Evolutionary conservation across 2,113 vertebrate genomes (phyloP).

Genomic region (Natator depressus): DNA sequence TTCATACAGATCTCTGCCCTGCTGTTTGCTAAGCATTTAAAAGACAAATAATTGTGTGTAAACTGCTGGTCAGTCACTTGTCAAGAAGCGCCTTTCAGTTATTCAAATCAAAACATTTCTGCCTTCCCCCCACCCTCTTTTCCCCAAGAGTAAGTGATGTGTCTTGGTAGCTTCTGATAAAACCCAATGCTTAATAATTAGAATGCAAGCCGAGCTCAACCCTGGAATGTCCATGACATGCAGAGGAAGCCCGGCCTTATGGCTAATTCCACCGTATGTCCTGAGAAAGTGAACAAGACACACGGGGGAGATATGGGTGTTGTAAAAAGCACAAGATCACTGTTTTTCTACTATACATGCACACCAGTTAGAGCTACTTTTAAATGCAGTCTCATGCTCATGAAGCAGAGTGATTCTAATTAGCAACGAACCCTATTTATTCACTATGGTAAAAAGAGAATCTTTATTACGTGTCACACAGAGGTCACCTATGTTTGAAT

Average conservation of each 20-base stretch:
- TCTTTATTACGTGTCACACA: fast-evolving
- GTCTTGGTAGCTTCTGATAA: neutral
- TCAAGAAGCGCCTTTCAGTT: conserved; percentile 31
- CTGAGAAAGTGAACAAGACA: neutral
- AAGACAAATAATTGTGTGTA: neutral
- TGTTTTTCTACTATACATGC: neutral
- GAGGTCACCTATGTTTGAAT: fast-evolving
- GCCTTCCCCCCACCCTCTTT: neutral
- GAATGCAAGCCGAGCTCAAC: conserved; percentile 1
- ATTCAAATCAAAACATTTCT: conserved; percentile 7
- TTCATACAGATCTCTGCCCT: neutral
- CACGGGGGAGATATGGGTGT: fast-evolving
- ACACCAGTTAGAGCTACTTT: neutral
- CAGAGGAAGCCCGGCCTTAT: neutral
- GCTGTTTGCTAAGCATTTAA: neutral
- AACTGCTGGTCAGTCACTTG: neutral
- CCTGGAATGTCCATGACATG: conserved; percentile 40
- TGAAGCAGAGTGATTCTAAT: fast-evolving
- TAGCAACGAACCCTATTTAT: neutral
- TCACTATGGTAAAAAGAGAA: neutral
- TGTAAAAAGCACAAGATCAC: fast-evolving
- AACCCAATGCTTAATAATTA: conserved; percentile 1
- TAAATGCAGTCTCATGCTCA: fast-evolving
- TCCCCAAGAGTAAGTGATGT: neutral
- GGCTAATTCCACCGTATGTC: neutral